Conservation (phyloP, 2,888 invertebrate genomes). For the Pteria penguin region DNA sequence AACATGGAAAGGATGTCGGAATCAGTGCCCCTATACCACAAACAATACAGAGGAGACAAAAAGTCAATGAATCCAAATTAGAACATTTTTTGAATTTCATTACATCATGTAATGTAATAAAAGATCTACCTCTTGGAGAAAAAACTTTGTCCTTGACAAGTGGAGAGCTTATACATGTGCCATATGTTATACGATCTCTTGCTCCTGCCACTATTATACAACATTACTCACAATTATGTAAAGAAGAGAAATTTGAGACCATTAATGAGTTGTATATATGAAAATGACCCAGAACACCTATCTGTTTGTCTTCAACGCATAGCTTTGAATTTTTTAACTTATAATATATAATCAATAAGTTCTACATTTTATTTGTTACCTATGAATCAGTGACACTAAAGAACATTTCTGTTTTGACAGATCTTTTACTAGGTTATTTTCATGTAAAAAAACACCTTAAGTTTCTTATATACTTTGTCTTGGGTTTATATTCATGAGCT, state of each 20-base stretch:
- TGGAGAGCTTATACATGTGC: conserved; percentile 14
- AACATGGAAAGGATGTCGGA: conserved; percentile 15
- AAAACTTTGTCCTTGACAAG: conserved; percentile 10
- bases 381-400: too few relatives aligned
- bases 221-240: conserved; percentile 15
- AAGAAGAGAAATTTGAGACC: neutral
- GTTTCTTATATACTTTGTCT: too few relatives aligned
- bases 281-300: too few relatives aligned
- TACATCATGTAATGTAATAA: conserved; percentile 16
- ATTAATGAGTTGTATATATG: neutral
- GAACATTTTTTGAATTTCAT: conserved; percentile 22
- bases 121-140: conserved; percentile 26
- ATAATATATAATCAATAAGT: too few relatives aligned
- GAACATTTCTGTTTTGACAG: too few relatives aligned
- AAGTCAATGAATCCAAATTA: neutral
- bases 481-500: too few relatives aligned
- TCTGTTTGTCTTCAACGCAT: too few relatives aligned
- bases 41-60: neutral
- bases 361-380: too few relatives aligned
- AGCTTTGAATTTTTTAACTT: too few relatives aligned
- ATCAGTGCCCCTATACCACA: neutral
- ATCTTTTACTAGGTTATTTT: too few relatives aligned
- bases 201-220: conserved; percentile 19
- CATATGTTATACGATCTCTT: conserved; percentile 20
- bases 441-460: too few relatives aligned